Conservation (phyloP, 2,113 vertebrate genomes). For the Proteles cristata region DNA sequence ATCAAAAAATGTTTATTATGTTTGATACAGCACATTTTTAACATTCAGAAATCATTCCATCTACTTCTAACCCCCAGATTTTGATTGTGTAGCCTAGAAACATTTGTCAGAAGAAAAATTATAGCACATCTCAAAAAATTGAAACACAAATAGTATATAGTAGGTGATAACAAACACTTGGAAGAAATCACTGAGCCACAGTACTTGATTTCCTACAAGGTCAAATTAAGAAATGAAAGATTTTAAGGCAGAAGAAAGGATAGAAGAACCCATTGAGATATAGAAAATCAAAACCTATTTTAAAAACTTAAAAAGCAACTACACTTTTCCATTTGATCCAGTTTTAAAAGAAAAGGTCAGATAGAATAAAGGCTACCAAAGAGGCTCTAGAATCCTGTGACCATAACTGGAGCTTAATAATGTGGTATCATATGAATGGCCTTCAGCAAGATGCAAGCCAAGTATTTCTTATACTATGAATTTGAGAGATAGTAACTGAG, state of each 20-base stretch:
- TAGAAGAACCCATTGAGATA: slow-evolving; percentile 49
- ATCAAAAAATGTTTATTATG: slow-evolving; percentile 79
- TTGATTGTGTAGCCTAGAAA: slow-evolving; percentile 46
- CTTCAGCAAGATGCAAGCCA: slow-evolving; percentile 30
- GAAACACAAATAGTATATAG: slow-evolving; percentile 31
- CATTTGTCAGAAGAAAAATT: slow-evolving; percentile 40
- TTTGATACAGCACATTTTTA: slow-evolving; percentile 65
- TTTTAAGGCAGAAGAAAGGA: slow-evolving; percentile 49
- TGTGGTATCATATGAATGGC: background rate
- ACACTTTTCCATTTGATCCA: slow-evolving; percentile 41
- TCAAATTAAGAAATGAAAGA: slow-evolving; percentile 53
- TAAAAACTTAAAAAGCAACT: slow-evolving; percentile 28
- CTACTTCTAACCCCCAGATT: background rate
- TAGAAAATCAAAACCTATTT: slow-evolving; percentile 53
- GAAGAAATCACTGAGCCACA: slow-evolving; percentile 60
- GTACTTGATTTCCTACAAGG: slow-evolving; percentile 5
- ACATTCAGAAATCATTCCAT: slow-evolving; percentile 65
- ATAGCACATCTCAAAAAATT: slow-evolving; percentile 46
- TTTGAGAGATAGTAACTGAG: slow-evolving; percentile 29
- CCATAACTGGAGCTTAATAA: slow-evolving; percentile 28
- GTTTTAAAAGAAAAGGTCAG: slow-evolving; percentile 25
- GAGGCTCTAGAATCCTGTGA: slow-evolving; percentile 28
- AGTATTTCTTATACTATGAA: slow-evolving; percentile 33
- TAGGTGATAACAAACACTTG: slow-evolving; percentile 62
- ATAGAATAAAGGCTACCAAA: slow-evolving; percentile 26